Conservation (phyloP, 1,140 invertebrate genomes). For the Cherax destructor region DNA sequence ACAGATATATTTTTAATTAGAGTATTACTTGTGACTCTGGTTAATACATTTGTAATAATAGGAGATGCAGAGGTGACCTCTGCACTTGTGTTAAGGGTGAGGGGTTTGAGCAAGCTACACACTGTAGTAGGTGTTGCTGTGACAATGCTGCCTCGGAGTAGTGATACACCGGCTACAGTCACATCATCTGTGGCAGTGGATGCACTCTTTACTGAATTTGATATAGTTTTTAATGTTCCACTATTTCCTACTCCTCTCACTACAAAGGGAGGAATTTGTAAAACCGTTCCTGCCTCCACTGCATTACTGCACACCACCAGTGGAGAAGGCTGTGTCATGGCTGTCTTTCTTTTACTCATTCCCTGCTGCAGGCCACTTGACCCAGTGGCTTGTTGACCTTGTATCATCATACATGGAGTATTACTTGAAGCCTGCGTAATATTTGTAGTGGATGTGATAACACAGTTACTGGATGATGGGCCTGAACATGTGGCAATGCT, state of each 20-base stretch:
- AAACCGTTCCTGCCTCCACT: background rate
- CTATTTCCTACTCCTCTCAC: background rate
- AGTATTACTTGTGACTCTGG: background rate
- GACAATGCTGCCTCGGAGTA: background rate
- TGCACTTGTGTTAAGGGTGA: background rate
- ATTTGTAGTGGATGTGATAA: background rate
- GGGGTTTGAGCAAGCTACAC: background rate
- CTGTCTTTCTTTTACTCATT: slow-evolving; percentile 10
- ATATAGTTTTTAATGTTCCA: background rate
- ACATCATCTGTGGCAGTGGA: background rate
- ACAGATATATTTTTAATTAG: background rate
- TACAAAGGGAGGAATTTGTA: background rate
- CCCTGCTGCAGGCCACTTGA: background rate
- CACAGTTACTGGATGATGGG: background rate
- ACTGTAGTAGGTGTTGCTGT: background rate
- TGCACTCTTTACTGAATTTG: background rate
- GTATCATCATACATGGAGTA: background rate
- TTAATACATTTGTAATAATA: background rate
- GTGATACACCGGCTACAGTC: background rate
- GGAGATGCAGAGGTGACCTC: background rate
- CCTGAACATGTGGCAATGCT: background rate
- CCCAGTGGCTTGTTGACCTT: background rate
- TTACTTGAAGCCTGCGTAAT: background rate
- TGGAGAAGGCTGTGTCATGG: background rate
- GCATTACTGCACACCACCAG: background rate